Evolutionary conservation across 1,140 invertebrate genomes (phyloP), one percentile per base, ranked within the genome.

Genomic region (Drosophila nikananu): DNA sequence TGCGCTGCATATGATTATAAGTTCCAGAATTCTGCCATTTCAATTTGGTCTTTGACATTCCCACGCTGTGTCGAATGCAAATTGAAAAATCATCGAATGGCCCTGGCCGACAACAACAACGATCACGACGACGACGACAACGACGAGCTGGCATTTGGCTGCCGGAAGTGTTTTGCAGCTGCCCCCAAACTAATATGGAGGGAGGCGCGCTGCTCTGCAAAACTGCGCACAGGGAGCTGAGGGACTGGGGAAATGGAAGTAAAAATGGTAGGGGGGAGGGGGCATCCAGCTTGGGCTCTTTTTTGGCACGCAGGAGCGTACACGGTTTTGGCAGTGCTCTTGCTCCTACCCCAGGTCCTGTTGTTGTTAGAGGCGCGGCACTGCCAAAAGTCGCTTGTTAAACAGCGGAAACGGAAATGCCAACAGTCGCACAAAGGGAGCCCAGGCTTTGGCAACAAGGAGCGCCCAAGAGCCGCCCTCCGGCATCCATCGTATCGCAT

Each of bases 381-480:
- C 61, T 83, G 83, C 83, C 83, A 86, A 86, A 83, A 86, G 83
- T 87, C 86, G 80, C 83, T 86, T 86, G 83, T 86, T 86, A 87
- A 86, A 86, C 83, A 86, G 83, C 83, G 83, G 83, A 86, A 86
- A 86, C 83, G 83, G 83, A 86, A 86, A 86, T 79, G 83, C 83
- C 83, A 86, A 86, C 83, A 86, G 83, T 86, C 80, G 80, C 83
- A 83, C 83, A 87, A 87, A 86, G 66, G 83, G 61, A 87, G 54
- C 79, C 59, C 57, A 59, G 64, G 59, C 42, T 41, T 61, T 63
- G 60, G 39, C 41, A 72, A 46, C 60, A 52, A n/a, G 44, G 57
- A 23, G 15, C 13, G 15, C 19, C 52, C 52, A 3, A 55, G 15
- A 5, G 32, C 54, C 39, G 46, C 55, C 48, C 27, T 27, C 63